These are phyloP conservation scores for Thalassophryne amazonica DNA, from an alignment of 2,797 vertebrate genomes.

Conservation along the genomic window DNA sequence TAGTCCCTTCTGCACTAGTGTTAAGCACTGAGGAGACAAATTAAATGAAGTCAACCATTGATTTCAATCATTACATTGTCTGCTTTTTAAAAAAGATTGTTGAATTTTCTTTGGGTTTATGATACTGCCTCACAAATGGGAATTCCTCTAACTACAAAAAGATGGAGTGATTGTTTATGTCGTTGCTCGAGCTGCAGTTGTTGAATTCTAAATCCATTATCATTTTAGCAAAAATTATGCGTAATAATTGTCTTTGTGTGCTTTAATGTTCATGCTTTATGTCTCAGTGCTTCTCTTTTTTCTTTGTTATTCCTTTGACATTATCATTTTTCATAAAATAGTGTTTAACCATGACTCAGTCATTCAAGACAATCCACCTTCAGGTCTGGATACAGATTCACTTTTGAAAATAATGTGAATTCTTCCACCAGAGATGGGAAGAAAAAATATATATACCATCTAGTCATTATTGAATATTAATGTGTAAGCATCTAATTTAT, in stretches of 20 bases:
- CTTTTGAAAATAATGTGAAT: too few relatives aligned
- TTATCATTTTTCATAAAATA: neutral
- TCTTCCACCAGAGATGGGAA: too few relatives aligned
- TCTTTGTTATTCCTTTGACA: neutral
- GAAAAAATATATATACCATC: too few relatives aligned
- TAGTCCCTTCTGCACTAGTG: neutral
- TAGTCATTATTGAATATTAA: too few relatives aligned
- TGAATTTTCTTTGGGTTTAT: slow-evolving; percentile 25
- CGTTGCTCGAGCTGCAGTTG: slow-evolving; percentile 15
- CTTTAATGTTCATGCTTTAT: too few relatives aligned
- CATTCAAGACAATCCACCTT: neutral
- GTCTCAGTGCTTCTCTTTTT: neutral
- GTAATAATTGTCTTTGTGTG: neutral
- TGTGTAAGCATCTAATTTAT: too few relatives aligned
- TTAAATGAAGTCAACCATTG: slow-evolving; percentile 17
- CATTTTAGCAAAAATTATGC: slow-evolving; percentile 19
- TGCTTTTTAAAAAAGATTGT: neutral
- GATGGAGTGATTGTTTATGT: slow-evolving; percentile 26
- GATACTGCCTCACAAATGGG: slow-evolving; percentile 32
- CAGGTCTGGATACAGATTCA: too few relatives aligned
- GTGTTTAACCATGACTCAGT: neutral
- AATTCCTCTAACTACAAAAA: slow-evolving; percentile 25
- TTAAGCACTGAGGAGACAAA: neutral
- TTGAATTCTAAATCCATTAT: slow-evolving; percentile 8
- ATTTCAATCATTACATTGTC: neutral